These are phyloP conservation scores for Papilio glaucus DNA, from an alignment of 1,140 invertebrate species.

Conservation along the genomic window DNA sequence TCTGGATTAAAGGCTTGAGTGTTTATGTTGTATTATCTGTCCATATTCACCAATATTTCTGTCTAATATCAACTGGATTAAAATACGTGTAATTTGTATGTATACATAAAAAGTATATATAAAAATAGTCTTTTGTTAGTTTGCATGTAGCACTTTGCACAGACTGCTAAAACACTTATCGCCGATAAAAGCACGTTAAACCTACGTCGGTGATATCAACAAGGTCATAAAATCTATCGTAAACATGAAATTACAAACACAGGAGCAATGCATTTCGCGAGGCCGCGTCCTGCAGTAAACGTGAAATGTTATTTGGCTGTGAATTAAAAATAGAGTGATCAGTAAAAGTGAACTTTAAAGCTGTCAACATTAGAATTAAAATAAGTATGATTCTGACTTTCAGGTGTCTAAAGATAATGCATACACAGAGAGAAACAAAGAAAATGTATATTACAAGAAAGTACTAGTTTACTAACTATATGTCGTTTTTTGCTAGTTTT, in stretches of 20 bases:
- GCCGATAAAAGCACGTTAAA: constrained; percentile 14
- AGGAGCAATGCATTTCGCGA: background rate
- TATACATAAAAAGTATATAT: background rate
- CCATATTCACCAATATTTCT: too few species aligned
- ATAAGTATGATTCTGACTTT: too few species aligned
- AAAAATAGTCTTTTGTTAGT: background rate
- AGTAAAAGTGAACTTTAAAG: background rate
- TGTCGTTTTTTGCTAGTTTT: too few species aligned
- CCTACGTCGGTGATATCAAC: constrained; percentile 11
- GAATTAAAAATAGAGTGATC: constrained; percentile 11
- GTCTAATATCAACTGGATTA: too few species aligned
- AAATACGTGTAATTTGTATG: too few species aligned
- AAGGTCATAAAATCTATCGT: constrained; percentile 31
- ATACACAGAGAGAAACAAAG: too few species aligned
- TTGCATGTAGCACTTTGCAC: background rate
- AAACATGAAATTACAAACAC: constrained; percentile 24
- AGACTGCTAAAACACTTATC: constrained; percentile 14
- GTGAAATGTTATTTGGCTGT: background rate
- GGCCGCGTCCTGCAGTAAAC: background rate
- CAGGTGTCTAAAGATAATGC: too few species aligned
- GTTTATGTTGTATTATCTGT: too few species aligned
- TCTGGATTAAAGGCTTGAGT: too few species aligned
- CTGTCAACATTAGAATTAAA: too few species aligned
- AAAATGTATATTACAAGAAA: too few species aligned
- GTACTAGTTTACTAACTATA: too few species aligned